Conservation (phyloP, 2,113 vertebrate genomes). For the Camarhynchus parvulus region DNA sequence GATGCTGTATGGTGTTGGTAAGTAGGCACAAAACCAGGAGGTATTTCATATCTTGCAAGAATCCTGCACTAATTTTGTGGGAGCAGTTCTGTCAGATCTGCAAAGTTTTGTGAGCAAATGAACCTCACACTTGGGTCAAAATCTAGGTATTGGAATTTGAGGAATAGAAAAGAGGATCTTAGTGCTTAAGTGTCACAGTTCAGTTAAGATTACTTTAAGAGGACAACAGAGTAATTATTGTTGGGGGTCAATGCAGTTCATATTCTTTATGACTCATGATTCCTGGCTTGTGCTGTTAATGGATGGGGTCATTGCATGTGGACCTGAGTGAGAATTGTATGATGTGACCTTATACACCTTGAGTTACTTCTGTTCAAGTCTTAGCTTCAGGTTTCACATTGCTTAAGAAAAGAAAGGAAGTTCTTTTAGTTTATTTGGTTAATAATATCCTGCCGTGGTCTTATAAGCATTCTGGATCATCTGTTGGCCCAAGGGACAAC, state of each 20-base stretch:
- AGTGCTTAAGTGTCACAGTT: neutral
- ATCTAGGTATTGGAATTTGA: neutral
- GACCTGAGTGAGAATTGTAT: neutral
- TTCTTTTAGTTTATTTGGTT: neutral
- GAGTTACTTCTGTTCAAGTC: neutral
- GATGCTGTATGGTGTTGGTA: conserved; percentile 97
- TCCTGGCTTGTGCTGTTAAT: neutral
- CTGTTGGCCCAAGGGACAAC: neutral
- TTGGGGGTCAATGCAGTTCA: neutral
- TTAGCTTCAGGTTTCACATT: neutral
- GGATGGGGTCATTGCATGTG: neutral
- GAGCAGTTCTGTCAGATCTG: neutral
- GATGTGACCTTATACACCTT: neutral
- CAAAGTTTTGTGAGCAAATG: neutral
- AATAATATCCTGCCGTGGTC: neutral
- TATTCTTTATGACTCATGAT: neutral
- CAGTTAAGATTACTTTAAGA: neutral
- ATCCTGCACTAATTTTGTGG: neutral
- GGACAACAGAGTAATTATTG: neutral
- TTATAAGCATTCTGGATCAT: neutral
- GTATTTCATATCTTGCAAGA: neutral
- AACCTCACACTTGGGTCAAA: neutral
- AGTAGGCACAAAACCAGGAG: conserved; percentile 53
- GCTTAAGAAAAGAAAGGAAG: neutral
- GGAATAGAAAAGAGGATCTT: neutral